These are phyloP conservation scores for Goniozus legneri DNA, from an alignment of 1,140 invertebrate species.

Conservation along the genomic window DNA sequence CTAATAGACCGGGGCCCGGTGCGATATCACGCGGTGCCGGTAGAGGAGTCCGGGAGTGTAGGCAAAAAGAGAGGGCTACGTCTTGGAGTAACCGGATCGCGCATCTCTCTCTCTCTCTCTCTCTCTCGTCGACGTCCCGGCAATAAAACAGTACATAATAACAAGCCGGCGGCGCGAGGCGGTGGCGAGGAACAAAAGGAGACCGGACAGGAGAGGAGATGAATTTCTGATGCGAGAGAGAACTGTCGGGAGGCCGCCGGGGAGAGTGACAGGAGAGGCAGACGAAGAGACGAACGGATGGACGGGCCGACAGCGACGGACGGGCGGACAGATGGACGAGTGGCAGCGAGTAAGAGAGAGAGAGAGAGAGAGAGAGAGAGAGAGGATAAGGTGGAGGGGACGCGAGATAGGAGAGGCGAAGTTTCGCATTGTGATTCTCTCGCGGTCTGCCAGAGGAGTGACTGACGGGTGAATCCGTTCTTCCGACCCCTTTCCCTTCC, in stretches of 20 bases:
- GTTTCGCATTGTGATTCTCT: conserved; percentile 52
- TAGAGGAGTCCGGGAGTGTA: too few relatives aligned
- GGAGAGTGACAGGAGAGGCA: conserved; percentile 26
- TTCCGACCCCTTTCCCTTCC: conserved; percentile 15
- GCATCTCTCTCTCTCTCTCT: conserved; percentile 11
- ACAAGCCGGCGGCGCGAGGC: not conserved
- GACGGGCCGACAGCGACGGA: conserved; percentile 17
- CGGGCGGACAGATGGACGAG: conserved; percentile 14
- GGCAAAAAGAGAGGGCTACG: conserved; percentile 11
- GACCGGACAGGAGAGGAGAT: not conserved
- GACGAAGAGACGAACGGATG: conserved; percentile 33
- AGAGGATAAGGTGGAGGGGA: conserved; percentile 15
- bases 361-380: conserved; percentile 4
- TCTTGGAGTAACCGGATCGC: conserved; percentile 15
- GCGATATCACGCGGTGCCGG: too few relatives aligned
- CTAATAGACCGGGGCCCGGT: too few relatives aligned
- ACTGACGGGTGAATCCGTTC: conserved; percentile 53
- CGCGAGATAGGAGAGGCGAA: conserved; percentile 24
- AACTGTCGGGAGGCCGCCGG: conserved; percentile 16
- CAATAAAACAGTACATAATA: not conserved
- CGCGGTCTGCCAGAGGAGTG: conserved; percentile 47
- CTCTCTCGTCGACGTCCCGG: too few relatives aligned
- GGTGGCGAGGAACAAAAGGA: conserved; percentile 7
- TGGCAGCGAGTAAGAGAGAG: not conserved
- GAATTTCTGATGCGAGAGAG: conserved; percentile 13